phyloP scores from a whole-genome alignment of 2,888 invertebrate genomes.

The Coenonympha arcania region DNA sequence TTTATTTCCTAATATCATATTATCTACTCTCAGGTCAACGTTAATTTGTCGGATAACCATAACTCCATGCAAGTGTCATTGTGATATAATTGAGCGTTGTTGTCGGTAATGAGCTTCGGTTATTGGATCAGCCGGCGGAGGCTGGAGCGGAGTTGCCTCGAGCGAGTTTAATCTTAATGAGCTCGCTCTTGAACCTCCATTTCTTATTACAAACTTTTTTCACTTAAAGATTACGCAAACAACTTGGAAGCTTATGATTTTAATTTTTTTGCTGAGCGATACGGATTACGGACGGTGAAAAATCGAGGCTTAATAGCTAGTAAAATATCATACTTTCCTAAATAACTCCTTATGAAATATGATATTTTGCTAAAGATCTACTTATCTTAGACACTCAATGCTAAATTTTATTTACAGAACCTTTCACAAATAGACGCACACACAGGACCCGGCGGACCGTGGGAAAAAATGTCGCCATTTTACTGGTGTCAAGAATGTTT shows the following conservation, averaged over 20 bases:
- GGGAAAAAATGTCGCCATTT: no score
- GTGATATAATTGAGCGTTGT: slow-evolving; percentile 27
- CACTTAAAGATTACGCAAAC: neutral
- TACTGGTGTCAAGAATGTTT: no score
- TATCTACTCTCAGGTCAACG: neutral
- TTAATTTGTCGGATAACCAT: slow-evolving; percentile 17
- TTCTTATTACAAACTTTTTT: no score
- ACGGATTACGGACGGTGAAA: no score
- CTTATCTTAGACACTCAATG: no score
- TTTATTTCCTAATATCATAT: slow-evolving; percentile 1
- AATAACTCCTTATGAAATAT: no score
- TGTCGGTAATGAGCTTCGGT: slow-evolving; percentile 26
- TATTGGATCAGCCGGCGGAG: slow-evolving; percentile 17
- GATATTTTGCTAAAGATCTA: no score
- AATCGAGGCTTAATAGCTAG: no score
- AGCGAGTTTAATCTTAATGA: slow-evolving; percentile 17
- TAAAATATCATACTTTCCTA: no score
- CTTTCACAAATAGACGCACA: no score
- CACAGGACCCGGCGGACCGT: no score
- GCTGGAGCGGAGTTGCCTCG: slow-evolving; percentile 9
- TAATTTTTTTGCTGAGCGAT: neutral
- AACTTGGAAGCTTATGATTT: neutral
- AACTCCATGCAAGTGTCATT: slow-evolving; percentile 19
- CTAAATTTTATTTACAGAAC: no score
- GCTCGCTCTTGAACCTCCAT: neutral